A percentile compares a stretch with the other conserved stretches of the same genome.
Evolutionary conservation across 1,140 invertebrate species (phyloP).

Genomic region (Pteromalus puparum): DNA sequence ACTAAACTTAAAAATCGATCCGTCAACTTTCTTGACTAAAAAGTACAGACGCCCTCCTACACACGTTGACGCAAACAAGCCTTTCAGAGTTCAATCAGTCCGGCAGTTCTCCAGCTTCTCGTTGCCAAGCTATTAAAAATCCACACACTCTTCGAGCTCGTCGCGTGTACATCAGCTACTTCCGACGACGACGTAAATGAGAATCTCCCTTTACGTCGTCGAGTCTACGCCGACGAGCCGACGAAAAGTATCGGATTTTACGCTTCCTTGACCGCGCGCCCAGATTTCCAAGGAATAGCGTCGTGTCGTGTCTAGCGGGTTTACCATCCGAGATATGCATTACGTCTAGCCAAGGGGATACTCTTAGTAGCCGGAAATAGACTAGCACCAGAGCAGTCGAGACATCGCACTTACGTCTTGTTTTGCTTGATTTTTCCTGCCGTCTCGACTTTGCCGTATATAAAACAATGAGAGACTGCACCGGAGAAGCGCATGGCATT

Average conservation of each 20-base stretch:
- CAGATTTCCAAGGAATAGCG: slow-evolving; percentile 14
- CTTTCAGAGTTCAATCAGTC: neutral
- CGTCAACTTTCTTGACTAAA: neutral
- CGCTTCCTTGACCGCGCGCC: slow-evolving; percentile 23
- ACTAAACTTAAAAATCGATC: neutral
- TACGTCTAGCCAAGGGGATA: slow-evolving; percentile 10
- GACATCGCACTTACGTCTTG: slow-evolving; percentile 4
- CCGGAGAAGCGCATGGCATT: neutral
- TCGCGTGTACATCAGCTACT: neutral
- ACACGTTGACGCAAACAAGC: neutral
- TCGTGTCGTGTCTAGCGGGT: neutral
- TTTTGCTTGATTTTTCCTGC: slow-evolving; percentile 2
- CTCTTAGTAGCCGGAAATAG: slow-evolving; percentile 41
- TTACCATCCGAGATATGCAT: neutral
- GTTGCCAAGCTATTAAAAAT: no score
- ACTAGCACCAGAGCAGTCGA: neutral
- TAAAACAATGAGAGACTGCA: slow-evolving; percentile 21
- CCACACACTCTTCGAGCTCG: neutral
- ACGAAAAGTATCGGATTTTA: slow-evolving; percentile 10
- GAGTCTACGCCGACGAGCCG: neutral
- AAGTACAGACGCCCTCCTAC: no score
- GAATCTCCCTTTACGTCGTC: neutral
- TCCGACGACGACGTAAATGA: neutral
- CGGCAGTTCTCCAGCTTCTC: neutral
- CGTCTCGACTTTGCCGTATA: neutral